Evolutionary conservation across 2,113 vertebrate genomes (phyloP).

Genomic region (Perca schrenkii): DNA sequence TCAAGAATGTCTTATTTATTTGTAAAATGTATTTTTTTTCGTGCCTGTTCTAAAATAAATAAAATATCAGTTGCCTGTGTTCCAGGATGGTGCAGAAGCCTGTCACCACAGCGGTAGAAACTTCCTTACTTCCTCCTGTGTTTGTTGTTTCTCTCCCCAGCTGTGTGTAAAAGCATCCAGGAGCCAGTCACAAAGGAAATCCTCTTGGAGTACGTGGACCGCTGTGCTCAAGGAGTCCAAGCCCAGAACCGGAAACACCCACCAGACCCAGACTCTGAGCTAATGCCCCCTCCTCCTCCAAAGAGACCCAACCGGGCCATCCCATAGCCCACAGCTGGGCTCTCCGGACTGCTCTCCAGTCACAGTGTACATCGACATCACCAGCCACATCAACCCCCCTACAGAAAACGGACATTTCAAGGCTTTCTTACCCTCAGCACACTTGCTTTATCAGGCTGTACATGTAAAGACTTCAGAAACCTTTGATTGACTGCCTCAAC

Average conservation of each 20-base stretch:
- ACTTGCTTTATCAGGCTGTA: constrained; percentile 58
- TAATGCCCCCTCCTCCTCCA: constrained; percentile 97
- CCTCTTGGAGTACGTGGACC: constrained; percentile 93
- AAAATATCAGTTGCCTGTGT: neutral
- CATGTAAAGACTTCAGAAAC: constrained; percentile 47
- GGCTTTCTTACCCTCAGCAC: constrained; percentile 46
- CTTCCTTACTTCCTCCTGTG: constrained; percentile 42
- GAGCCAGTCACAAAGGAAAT: constrained; percentile 97
- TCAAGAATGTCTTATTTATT: neutral
- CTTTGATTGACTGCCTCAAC: constrained; percentile 45
- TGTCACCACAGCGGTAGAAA: constrained; percentile 39
- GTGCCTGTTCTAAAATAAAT: neutral
- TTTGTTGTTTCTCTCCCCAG: constrained; percentile 76
- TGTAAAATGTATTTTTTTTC: neutral
- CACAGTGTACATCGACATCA: constrained; percentile 56
- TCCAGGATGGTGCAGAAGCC: constrained; percentile 1
- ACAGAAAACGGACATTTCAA: constrained; percentile 56
- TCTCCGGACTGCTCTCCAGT: constrained; percentile 69
- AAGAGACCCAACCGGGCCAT: constrained; percentile 88
- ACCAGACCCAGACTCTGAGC: constrained; percentile 91
- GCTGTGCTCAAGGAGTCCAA: constrained; percentile 85
- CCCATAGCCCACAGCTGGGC: constrained; percentile 73
- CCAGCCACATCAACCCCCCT: constrained; percentile 36
- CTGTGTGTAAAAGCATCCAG: constrained; percentile 96
- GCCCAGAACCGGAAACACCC: constrained; percentile 88